Base-by-base conservation (phyloP, 2,797 vertebrate species). In the Apogon talboti region DNA sequence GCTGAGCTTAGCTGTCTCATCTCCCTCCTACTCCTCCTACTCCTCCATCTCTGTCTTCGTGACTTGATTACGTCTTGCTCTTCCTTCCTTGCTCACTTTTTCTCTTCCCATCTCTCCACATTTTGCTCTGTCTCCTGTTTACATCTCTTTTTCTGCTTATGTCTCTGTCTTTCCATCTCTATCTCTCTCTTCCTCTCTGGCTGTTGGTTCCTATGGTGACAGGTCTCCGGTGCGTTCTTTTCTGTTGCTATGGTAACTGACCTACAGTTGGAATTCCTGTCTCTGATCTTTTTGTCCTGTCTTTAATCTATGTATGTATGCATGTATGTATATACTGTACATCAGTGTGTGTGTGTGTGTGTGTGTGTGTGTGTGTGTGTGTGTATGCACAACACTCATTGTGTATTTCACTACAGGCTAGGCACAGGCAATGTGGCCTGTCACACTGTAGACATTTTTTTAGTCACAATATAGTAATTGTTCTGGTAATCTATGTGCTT, bases 181-280 rank as follows among this genome's bases (percentile, higher is more conserved):
- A 15, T 48, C 44, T 59, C 44, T 64, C 52, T 73, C 66, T 78
- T 48, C 4, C 37, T 81, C 53, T 49, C 52, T 76, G 63, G 71
- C 61, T 83, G 77, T 80, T 81, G 86, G 87, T 88, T 91, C 82
- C 88, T 89, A 87, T 88, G 81, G 87, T 74, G 88, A 88, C 87
- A 79, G 70, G 79, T 83, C 81, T 86, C 73, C 63, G 52, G 81
- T 81, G 84, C 49, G 50, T 90, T 82, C 80, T 67, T 45, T 81
- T 76, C 83, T 86, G 91, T 91, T 91, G 71, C 90, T 78, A 91
- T 90, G 88, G 90, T 88, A 85, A 89, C 87, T 82, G 85, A 86
- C 83, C 86, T 88, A 83, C 69, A 85, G 83, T 84, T 81, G 60
- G 60, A 87, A 85, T 87, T 59, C 70, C 72, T 73, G 78, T 84